Evolutionary conservation across 2,888 invertebrate genomes (phyloP), one percentile per base, ranked within the genome.

Genomic region (Bibio marci): DNA sequence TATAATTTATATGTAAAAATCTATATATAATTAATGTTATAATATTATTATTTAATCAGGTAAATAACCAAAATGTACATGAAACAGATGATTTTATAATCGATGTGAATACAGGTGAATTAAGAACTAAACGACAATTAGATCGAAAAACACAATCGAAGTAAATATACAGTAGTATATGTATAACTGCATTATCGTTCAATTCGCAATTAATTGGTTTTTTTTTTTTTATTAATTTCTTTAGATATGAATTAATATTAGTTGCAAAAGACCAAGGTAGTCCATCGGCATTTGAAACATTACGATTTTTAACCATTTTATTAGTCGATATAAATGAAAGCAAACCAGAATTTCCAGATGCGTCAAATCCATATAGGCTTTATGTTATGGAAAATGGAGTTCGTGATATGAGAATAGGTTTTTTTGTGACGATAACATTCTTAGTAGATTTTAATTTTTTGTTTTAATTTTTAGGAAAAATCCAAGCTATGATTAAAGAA

Each of bases 71-170:
- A 48, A 80, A 83, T 49, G 73, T 80, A 0, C 79, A 78, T 44
- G 79, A 81, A 56, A 90, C 88, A 0, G 69, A 73, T 10, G 83
- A 88, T 56, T 92, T 92, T 58, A 69, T 67, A 22, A 80, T 92
- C 28, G 73, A 90, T 56, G 64, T 68, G 32, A 71, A 74, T 39
- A 77, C 78, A 0, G 91, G 92, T 0, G 86, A 90, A 49, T 61
- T 92, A 13, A 69, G 78, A 47, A 80, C 85, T 0, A 80, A 80
- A 56, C 76, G 75, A 35, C 75, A 78, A 50, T 64, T 88, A 37
- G 87, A 91, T 53, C 67, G 86, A 25, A 88, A 90, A 55, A 64
- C 67, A 18, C 69, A 71, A 52, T 67, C 73, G 28, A 71, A 55
- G 61, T 59, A 51, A 43, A 47, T 41, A 12, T 12, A 7, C 15